Evolutionary conservation across 2,113 vertebrate genomes (phyloP).

Genomic region (Osmerus eperlanus): DNA sequence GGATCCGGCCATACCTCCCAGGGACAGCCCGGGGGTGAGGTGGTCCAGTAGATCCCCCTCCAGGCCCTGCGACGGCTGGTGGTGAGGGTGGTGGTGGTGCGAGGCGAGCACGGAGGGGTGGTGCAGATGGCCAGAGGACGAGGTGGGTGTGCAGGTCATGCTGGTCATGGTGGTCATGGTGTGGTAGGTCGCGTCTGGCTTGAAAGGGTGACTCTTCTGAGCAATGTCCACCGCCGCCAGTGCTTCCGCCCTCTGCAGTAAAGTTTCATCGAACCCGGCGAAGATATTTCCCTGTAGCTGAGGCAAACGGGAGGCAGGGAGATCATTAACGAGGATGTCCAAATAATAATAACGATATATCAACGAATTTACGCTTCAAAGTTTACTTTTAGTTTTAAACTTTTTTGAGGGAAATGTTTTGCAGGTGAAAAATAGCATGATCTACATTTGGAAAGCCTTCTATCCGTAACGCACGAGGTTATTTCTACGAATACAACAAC

Average conservation of each 20-base stretch:
- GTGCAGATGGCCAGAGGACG: conserved; percentile 84
- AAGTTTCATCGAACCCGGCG: conserved; percentile 87
- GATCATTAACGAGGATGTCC: background rate
- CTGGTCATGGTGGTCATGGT: conserved; percentile 95
- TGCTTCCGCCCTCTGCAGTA: conserved; percentile 88
- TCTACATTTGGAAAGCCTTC: background rate
- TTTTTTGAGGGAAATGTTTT: background rate
- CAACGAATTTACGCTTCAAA: background rate
- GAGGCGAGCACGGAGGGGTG: conserved; percentile 86
- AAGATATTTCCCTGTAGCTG: conserved; percentile 93
- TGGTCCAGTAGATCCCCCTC: conserved; percentile 88
- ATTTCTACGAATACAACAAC: no score
- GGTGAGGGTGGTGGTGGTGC: conserved; percentile 73
- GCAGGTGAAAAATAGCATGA: background rate
- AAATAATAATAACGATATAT: background rate
- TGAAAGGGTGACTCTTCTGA: conserved; percentile 90
- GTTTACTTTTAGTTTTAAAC: no score
- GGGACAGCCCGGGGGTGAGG: conserved; percentile 78
- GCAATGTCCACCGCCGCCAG: conserved; percentile 90
- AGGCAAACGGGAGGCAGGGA: conserved; percentile 18
- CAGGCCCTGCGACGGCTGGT: conserved; percentile 81
- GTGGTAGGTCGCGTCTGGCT: conserved; percentile 92
- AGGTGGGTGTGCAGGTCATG: conserved; percentile 87
- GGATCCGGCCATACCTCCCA: conserved; percentile 80
- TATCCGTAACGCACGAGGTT: background rate